Percentiles rank a stretch among this genome's conserved stretches.
phyloP scores from a whole-genome alignment of 2,888 invertebrate genomes.

The Drosophila robusta region DNA sequence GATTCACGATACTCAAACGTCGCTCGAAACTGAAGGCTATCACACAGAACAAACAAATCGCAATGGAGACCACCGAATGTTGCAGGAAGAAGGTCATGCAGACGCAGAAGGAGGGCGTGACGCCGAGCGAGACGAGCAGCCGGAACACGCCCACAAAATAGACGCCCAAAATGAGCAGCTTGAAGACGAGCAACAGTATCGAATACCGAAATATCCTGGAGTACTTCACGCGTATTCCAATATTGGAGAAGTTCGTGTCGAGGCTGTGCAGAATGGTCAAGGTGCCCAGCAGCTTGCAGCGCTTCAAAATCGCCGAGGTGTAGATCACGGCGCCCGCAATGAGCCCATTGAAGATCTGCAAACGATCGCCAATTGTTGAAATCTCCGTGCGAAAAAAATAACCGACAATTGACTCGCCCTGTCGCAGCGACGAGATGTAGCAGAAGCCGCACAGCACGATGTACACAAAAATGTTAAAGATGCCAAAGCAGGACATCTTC shows the following conservation, averaged over 20 bases:
- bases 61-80: slow-evolving; percentile 82
- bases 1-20: slow-evolving; percentile 82
- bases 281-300: slow-evolving; percentile 74
- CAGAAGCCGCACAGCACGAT: slow-evolving; percentile 69
- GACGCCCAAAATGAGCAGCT: slow-evolving; percentile 74
- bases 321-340: slow-evolving; percentile 82
- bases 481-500: slow-evolving; percentile 68
- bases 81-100: slow-evolving; percentile 83
- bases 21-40: slow-evolving; percentile 82
- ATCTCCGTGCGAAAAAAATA: slow-evolving; percentile 83
- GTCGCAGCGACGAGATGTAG: slow-evolving; percentile 71
- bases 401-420: slow-evolving; percentile 82
- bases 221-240: slow-evolving; percentile 82
- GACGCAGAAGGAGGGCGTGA: slow-evolving; percentile 80
- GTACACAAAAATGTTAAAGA: slow-evolving; percentile 71
- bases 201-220: slow-evolving; percentile 82
- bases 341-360: slow-evolving; percentile 82
- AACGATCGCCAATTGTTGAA: slow-evolving; percentile 81
- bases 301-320: slow-evolving; percentile 76
- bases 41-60: slow-evolving; percentile 82
- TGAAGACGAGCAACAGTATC: slow-evolving; percentile 74
- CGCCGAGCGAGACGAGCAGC: slow-evolving; percentile 75
- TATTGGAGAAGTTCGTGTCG: slow-evolving; percentile 79
- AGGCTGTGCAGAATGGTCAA: slow-evolving; percentile 75
- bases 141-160: slow-evolving; percentile 82